These are phyloP conservation scores for Micoletzkya japonica DNA, from an alignment of 2,888 invertebrate species.

Conservation along the genomic window DNA sequence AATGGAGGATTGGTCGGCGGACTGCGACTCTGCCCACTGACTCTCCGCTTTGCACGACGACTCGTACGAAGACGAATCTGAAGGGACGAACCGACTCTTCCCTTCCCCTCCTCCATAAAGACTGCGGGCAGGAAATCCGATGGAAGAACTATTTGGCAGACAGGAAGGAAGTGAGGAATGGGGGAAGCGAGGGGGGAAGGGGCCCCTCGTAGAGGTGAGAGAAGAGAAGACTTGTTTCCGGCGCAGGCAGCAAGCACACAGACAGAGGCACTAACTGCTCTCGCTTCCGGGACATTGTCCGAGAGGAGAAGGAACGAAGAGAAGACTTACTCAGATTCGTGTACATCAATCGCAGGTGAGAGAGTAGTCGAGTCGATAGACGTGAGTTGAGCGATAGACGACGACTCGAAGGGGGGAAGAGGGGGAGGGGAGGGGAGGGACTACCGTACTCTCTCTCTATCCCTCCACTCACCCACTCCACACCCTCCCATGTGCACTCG, in stretches of 20 bases:
- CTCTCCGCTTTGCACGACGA: too few species aligned
- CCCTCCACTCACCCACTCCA: too few species aligned
- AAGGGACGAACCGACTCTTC: too few species aligned
- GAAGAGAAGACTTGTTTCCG: conserved; percentile 19
- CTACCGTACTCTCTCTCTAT: background rate
- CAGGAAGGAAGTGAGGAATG: conserved; percentile 1
- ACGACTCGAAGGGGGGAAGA: background rate
- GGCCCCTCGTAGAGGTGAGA: background rate
- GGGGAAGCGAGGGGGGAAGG: background rate
- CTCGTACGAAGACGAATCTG: too few species aligned
- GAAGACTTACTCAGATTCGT: conserved; percentile 21
- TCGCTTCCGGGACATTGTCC: too few species aligned
- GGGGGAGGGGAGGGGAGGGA: conserved; percentile 9
- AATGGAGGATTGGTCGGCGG: too few species aligned
- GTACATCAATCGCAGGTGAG: conserved; percentile 13
- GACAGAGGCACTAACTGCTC: background rate
- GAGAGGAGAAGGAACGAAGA: background rate
- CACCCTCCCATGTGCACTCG: too few species aligned
- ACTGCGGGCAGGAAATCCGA: too few species aligned
- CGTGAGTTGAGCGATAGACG: background rate
- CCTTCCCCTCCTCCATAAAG: too few species aligned
- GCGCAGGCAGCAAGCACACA: background rate
- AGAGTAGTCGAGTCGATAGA: background rate
- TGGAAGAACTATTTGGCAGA: background rate
- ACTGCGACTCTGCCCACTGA: too few species aligned